Evolutionary conservation across 2,888 invertebrate genomes (phyloP).

Genomic region (Latheticus oryzae): DNA sequence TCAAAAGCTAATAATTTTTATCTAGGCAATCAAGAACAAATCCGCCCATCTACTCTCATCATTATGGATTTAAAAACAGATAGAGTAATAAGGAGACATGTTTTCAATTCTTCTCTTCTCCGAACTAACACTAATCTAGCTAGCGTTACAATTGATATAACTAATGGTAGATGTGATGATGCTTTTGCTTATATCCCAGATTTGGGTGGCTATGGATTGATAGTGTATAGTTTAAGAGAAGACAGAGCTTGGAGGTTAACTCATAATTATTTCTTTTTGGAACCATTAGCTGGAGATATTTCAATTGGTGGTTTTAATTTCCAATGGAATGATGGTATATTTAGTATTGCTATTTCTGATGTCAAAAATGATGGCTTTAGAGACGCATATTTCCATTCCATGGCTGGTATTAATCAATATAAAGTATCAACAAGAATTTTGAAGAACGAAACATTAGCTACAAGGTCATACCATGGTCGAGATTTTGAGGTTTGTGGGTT

Average conservation of each 20-base stretch:
- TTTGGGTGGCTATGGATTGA: slow-evolving; percentile 71
- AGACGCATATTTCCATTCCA: slow-evolving; percentile 80
- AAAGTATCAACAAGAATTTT: slow-evolving; percentile 75
- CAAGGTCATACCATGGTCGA: slow-evolving; percentile 67
- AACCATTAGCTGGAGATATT: slow-evolving; percentile 76
- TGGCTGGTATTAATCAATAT: slow-evolving; percentile 80
- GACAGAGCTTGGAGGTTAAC: slow-evolving; percentile 73
- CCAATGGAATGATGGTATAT: slow-evolving; percentile 85
- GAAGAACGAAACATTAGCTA: slow-evolving; percentile 68
- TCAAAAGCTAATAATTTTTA: slow-evolving; percentile 34
- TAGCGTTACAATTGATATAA: slow-evolving; percentile 76
- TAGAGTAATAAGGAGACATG: slow-evolving; percentile 69
- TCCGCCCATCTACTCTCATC: slow-evolving; percentile 74
- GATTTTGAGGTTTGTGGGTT: slow-evolving; percentile 67
- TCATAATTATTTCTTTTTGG: slow-evolving; percentile 81
- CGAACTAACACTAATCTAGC: slow-evolving; percentile 70
- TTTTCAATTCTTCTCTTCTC: slow-evolving; percentile 67
- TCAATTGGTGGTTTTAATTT: slow-evolving; percentile 76
- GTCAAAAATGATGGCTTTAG: slow-evolving; percentile 69
- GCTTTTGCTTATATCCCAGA: slow-evolving; percentile 81
- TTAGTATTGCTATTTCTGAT: slow-evolving; percentile 75
- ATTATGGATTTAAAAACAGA: slow-evolving; percentile 76
- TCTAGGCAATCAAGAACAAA: slow-evolving; percentile 65
- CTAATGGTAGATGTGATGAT: slow-evolving; percentile 71
- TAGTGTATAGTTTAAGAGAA: slow-evolving; percentile 63